Evolutionary conservation across 2,888 invertebrate genomes (phyloP).

Genomic region (Pherbina coryleti): DNA sequence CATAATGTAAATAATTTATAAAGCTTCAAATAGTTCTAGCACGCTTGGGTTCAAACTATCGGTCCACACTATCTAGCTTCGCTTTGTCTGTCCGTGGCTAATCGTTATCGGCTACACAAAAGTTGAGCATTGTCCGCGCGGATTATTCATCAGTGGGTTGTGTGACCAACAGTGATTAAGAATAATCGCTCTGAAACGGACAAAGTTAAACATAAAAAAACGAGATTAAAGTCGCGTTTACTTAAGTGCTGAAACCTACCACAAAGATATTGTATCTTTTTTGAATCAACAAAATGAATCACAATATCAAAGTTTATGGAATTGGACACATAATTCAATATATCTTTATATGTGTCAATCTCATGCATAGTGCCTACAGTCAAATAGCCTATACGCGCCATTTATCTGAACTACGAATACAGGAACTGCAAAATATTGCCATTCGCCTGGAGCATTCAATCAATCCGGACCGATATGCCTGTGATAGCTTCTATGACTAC

Average conservation of each 20-base stretch:
- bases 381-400: conserved; percentile 58
- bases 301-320: no score
- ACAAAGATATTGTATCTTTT: not conserved
- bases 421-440: conserved; percentile 59
- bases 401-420: conserved; percentile 60
- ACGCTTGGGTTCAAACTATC: no score
- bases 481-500: conserved; percentile 63
- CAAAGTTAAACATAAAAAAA: no score
- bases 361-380: conserved; percentile 28
- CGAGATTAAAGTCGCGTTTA: no score
- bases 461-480: conserved; percentile 59
- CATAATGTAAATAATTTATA: no score
- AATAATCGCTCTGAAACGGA: not conserved
- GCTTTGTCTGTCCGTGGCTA: not conserved
- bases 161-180: conserved; percentile 3
- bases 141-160: not conserved
- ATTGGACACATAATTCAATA: not conserved
- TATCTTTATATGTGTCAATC: not conserved
- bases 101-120: not conserved
- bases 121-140: not conserved
- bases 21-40: no score
- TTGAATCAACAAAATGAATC: not conserved
- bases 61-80: no score
- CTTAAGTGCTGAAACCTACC: not conserved
- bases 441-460: conserved; percentile 58